Evolutionary conservation across 2,888 invertebrate species (phyloP).

Genomic region (Drosophila kanekoi): DNA sequence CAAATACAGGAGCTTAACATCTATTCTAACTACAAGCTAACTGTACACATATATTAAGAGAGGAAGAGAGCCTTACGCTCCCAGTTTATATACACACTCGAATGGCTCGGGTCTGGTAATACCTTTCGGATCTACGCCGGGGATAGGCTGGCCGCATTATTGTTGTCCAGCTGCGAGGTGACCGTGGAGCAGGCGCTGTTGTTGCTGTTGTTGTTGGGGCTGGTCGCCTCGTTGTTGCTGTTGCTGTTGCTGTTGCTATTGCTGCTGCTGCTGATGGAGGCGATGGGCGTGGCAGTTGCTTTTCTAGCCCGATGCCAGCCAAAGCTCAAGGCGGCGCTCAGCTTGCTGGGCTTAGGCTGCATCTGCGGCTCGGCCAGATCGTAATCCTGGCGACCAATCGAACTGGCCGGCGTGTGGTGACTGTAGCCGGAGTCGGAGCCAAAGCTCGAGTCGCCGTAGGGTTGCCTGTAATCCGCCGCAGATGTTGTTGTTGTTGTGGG

Average conservation of each 20-base stretch:
- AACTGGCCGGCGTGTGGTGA: slow-evolving; percentile 86
- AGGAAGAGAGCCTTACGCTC: not conserved
- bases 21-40: slow-evolving; percentile 44
- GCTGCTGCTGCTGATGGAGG: slow-evolving; percentile 26
- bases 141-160: slow-evolving; percentile 56
- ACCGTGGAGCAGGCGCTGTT: slow-evolving; percentile 73
- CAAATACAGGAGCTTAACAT: slow-evolving; percentile 18
- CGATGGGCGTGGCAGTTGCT: slow-evolving; percentile 4
- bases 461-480: slow-evolving; percentile 69
- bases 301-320: slow-evolving; percentile 76
- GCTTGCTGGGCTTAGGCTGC: slow-evolving; percentile 67
- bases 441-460: slow-evolving; percentile 89
- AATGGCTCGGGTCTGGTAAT: slow-evolving; percentile 35
- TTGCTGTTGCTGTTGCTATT: slow-evolving; percentile 32
- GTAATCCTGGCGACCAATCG: slow-evolving; percentile 82
- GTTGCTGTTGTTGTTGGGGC: slow-evolving; percentile 81
- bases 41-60: slow-evolving; percentile 51
- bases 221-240: slow-evolving; percentile 65
- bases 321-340: slow-evolving; percentile 81
- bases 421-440: slow-evolving; percentile 95
- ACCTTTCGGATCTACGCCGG: slow-evolving; percentile 57
- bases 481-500: slow-evolving; percentile 15
- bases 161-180: slow-evolving; percentile 75
- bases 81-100: slow-evolving; percentile 45
- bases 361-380: slow-evolving; percentile 69